Evolutionary conservation across 2,797 vertebrate species (phyloP).

Genomic region (Alca torda): DNA sequence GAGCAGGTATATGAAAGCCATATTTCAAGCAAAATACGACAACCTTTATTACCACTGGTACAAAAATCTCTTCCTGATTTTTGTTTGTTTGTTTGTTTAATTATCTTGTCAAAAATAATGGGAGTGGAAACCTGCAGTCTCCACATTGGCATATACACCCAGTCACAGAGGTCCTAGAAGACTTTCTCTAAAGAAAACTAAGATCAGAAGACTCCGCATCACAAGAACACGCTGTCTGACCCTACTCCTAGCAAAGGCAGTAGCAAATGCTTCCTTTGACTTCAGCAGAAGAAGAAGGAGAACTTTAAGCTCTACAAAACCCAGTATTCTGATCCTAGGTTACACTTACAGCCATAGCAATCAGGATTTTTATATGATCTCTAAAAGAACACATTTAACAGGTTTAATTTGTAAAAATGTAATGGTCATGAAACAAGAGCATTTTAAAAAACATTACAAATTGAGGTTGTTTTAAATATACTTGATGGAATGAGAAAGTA

Average conservation of each 20-base stretch:
- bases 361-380: slow-evolving; percentile 56
- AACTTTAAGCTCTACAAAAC: neutral
- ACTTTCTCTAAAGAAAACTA: neutral
- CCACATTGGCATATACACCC: neutral
- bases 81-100: slow-evolving; percentile 67
- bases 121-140: neutral
- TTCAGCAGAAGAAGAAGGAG: neutral
- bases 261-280: neutral
- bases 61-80: slow-evolving; percentile 28
- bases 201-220: neutral
- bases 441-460: neutral
- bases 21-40: slow-evolving; percentile 32
- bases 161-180: neutral
- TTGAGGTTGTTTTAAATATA: neutral
- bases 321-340: neutral
- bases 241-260: neutral
- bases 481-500: neutral
- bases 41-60: slow-evolving; percentile 10
- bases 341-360: neutral
- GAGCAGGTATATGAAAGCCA: slow-evolving; percentile 41
- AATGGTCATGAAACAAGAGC: neutral
- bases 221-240: neutral
- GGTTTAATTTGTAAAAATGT: neutral
- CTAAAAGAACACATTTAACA: neutral
- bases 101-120: slow-evolving; percentile 35